These are phyloP conservation scores for Nysson spinosus DNA, from an alignment of 2,888 invertebrate genomes.

Conservation along the genomic window DNA sequence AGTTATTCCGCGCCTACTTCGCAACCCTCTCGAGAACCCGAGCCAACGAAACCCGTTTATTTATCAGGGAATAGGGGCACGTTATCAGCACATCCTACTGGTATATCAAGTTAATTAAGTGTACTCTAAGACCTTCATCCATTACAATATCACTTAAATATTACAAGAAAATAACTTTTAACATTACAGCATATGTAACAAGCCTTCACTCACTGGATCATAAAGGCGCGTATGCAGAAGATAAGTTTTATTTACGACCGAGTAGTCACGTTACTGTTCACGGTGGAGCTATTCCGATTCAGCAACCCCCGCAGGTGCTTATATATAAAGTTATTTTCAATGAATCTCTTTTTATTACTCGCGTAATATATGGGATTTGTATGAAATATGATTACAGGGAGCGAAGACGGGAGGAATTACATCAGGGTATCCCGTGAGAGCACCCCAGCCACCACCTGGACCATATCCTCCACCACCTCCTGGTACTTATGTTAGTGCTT, in stretches of 20 bases:
- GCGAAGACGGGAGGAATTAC: slow-evolving; percentile 90
- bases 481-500: slow-evolving; percentile 70
- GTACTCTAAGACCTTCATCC: neutral
- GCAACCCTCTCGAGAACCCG: slow-evolving; percentile 70
- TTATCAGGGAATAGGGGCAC: slow-evolving; percentile 68
- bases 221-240: slow-evolving; percentile 74
- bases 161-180: too few species aligned
- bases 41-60: slow-evolving; percentile 71
- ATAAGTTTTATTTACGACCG: slow-evolving; percentile 78
- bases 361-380: neutral
- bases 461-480: slow-evolving; percentile 70
- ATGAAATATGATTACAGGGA: slow-evolving; percentile 77
- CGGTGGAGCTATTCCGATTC: slow-evolving; percentile 80
- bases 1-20: slow-evolving; percentile 73
- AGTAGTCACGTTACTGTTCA: slow-evolving; percentile 80
- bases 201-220: slow-evolving; percentile 75
- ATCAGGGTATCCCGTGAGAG: slow-evolving; percentile 89
- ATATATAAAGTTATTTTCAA: slow-evolving; percentile 1
- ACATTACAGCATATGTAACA: slow-evolving; percentile 69
- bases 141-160: too few species aligned
- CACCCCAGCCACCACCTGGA: slow-evolving; percentile 72
- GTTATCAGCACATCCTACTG: slow-evolving; percentile 69
- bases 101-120: slow-evolving; percentile 48
- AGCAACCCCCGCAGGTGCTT: slow-evolving; percentile 79
- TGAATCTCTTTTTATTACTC: slow-evolving; percentile 1